These are phyloP conservation scores for Acrocephalus arundinaceus DNA, from an alignment of 2,113 vertebrate species.

Conservation along the genomic window DNA sequence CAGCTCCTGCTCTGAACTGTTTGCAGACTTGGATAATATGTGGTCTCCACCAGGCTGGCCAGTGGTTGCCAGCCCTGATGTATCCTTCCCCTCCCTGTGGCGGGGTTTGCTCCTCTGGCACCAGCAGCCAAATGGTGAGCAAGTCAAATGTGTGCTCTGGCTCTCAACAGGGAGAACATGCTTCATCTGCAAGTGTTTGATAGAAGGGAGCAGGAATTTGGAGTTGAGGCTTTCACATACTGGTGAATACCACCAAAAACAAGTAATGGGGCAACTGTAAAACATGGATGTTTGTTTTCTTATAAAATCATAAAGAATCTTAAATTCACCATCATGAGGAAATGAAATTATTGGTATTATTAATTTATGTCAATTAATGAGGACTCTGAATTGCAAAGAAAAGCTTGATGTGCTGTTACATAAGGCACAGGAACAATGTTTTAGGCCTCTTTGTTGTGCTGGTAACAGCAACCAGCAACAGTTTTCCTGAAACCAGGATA, in stretches of 20 bases:
- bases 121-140: accelerated
- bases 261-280: background rate
- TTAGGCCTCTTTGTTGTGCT: background rate
- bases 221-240: accelerated
- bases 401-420: background rate
- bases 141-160: accelerated
- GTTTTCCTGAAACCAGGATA: background rate
- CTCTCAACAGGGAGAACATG: accelerated
- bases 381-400: background rate
- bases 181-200: background rate
- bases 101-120: background rate
- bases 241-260: background rate
- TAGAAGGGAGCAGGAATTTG: background rate
- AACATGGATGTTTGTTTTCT: background rate
- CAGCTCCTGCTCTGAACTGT: background rate
- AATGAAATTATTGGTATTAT: background rate
- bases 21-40: background rate
- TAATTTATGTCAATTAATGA: background rate
- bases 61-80: background rate
- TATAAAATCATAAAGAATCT: background rate
- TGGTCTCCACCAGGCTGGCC: accelerated
- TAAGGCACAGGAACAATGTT: background rate
- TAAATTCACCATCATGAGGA: background rate
- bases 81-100: background rate
- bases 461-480: background rate